Percentiles rank a stretch among this genome's conserved stretches.
These are phyloP conservation scores for Pharmacophagus antenor DNA, from an alignment of 2,888 invertebrate genomes.

Conservation along the genomic window DNA sequence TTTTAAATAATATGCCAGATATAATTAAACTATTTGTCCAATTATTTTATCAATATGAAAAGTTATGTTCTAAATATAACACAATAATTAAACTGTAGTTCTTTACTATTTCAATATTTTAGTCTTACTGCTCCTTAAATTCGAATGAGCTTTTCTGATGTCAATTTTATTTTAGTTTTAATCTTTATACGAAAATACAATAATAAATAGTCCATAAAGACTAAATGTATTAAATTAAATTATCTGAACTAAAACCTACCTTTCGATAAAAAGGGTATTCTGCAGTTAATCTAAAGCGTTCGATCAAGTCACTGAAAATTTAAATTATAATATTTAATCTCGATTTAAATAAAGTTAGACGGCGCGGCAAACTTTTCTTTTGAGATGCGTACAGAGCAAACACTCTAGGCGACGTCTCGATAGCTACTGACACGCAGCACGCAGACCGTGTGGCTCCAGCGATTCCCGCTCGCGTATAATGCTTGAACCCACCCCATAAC, in stretches of 20 bases:
- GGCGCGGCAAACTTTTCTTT: conserved; percentile 21
- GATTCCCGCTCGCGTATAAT: conserved; percentile 15
- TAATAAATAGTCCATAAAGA: too few species aligned
- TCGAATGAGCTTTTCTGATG: too few species aligned
- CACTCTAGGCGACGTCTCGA: conserved; percentile 10
- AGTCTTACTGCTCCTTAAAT: too few species aligned
- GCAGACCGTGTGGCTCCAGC: background rate
- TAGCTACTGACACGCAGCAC: conserved; percentile 10
- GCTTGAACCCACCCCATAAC: background rate
- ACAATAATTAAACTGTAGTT: too few species aligned
- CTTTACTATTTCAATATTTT: too few species aligned
- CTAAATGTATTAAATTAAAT: background rate
- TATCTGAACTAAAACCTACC: conserved; percentile 14
- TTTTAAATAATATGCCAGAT: background rate
- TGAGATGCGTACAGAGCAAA: conserved; percentile 5
- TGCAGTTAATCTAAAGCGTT: background rate
- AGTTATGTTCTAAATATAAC: too few species aligned
- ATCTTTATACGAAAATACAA: background rate
- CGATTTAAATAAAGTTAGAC: conserved; percentile 13
- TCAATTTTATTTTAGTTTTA: too few species aligned
- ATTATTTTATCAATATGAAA: background rate
- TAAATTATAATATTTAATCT: background rate
- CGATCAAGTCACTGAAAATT: conserved; percentile 14
- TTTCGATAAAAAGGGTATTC: conserved; percentile 9
- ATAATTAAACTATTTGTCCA: background rate